These are phyloP conservation scores for Verasper variegatus DNA, from an alignment of 2,113 vertebrate genomes.

Conservation along the genomic window DNA sequence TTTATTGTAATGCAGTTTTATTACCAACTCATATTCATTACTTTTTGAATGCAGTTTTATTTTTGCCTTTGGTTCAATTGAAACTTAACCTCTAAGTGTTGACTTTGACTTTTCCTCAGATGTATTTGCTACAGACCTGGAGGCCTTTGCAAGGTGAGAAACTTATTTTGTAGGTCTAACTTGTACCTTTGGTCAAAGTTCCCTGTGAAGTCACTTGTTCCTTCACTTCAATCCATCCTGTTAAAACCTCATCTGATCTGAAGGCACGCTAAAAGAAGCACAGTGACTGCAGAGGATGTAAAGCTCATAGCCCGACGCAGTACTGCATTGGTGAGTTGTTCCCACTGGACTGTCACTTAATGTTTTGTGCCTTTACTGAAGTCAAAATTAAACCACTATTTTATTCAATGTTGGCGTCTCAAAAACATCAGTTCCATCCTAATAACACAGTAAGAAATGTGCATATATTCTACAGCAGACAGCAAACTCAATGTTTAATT, in stretches of 20 bases:
- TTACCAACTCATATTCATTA: no score
- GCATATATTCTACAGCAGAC: conserved; percentile 55
- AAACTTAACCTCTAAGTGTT: background rate
- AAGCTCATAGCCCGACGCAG: conserved; percentile 91
- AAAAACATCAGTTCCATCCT: background rate
- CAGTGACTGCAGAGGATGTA: conserved; percentile 89
- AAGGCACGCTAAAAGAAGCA: conserved; percentile 93
- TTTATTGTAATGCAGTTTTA: no score
- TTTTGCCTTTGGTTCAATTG: background rate
- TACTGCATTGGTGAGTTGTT: conserved; percentile 87
- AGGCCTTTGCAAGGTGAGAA: conserved; percentile 92
- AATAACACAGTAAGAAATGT: background rate
- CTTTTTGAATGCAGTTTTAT: no score
- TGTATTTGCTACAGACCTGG: conserved; percentile 92
- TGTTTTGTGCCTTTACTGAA: no score
- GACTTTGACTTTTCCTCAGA: conserved; percentile 80
- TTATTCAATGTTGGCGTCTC: background rate
- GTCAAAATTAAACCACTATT: no score
- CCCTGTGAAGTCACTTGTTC: background rate
- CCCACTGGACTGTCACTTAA: background rate
- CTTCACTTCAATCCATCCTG: background rate
- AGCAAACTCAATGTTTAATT: conserved; percentile 51
- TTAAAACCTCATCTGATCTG: conserved; percentile 13
- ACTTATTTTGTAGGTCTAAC: background rate
- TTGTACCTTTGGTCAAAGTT: background rate